Conservation (phyloP, 2,113 vertebrate species). For the Equus przewalskii region DNA sequence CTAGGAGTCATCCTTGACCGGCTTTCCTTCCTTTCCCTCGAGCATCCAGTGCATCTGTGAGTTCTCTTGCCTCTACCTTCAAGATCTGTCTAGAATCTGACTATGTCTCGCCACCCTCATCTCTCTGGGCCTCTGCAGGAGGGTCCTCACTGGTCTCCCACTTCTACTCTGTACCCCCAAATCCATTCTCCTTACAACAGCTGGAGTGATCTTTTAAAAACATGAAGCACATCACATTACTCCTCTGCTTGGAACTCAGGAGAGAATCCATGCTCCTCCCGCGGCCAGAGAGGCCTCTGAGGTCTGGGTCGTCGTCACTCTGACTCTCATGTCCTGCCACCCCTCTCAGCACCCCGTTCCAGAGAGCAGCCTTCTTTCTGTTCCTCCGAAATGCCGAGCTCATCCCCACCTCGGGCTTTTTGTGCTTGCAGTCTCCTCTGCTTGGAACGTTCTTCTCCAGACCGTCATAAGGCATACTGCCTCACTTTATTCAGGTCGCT, state of each 20-base stretch:
- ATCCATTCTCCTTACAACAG: background rate
- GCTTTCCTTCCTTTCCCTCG: background rate
- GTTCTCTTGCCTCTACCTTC: background rate
- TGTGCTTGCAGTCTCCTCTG: background rate
- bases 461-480: background rate
- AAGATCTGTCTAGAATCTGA: background rate
- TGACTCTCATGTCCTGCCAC: background rate
- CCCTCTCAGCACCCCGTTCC: background rate
- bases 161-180: background rate
- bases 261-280: rapidly evolving
- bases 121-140: background rate
- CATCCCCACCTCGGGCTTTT: background rate
- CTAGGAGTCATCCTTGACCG: background rate
- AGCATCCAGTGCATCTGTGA: rapidly evolving
- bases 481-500: no score
- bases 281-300: background rate
- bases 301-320: background rate
- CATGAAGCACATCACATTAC: background rate
- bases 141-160: background rate
- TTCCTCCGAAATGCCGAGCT: background rate
- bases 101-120: background rate
- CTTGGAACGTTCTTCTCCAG: background rate
- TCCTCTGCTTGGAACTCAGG: background rate
- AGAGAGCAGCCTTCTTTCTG: background rate
- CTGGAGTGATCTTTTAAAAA: background rate